These are phyloP conservation scores for Vulpes vulpes DNA, from an alignment of 2,113 vertebrate genomes.

Conservation along the genomic window DNA sequence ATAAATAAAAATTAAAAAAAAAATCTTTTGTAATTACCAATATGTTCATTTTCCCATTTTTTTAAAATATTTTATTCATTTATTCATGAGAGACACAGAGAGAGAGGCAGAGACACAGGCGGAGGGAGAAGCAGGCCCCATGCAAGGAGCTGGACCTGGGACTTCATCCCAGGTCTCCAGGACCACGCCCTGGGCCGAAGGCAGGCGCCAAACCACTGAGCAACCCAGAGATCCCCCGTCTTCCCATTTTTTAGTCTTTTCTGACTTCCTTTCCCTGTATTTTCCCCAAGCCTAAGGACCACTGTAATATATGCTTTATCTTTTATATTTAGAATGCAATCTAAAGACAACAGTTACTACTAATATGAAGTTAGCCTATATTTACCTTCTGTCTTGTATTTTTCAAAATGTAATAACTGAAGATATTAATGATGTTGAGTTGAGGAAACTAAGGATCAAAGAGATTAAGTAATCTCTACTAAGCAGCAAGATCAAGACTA, in stretches of 20 bases:
- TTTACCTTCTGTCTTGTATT: not conserved
- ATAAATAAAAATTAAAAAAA: no score
- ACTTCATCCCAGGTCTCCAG: no score
- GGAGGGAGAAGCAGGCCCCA: no score
- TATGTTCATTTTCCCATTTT: conserved; percentile 47
- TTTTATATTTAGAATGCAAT: conserved; percentile 49
- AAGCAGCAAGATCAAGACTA: not conserved
- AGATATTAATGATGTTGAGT: not conserved
- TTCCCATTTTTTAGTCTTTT: conserved; percentile 39
- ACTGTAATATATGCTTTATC: not conserved
- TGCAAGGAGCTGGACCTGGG: no score
- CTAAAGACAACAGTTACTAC: not conserved
- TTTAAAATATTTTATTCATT: no score
- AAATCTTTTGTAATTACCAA: not conserved
- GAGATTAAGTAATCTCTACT: not conserved
- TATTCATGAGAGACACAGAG: no score
- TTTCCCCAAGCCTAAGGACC: conserved; percentile 28
- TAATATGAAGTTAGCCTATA: not conserved
- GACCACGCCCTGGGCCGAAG: no score
- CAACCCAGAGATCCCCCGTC: not conserved
- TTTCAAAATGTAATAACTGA: not conserved
- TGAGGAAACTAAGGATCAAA: conserved; percentile 33
- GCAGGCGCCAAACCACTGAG: no score
- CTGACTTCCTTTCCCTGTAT: conserved; percentile 49
- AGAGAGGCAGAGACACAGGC: no score